Conservation (phyloP, 2,888 invertebrate species). For the Aporophyla lueneburgensis region DNA sequence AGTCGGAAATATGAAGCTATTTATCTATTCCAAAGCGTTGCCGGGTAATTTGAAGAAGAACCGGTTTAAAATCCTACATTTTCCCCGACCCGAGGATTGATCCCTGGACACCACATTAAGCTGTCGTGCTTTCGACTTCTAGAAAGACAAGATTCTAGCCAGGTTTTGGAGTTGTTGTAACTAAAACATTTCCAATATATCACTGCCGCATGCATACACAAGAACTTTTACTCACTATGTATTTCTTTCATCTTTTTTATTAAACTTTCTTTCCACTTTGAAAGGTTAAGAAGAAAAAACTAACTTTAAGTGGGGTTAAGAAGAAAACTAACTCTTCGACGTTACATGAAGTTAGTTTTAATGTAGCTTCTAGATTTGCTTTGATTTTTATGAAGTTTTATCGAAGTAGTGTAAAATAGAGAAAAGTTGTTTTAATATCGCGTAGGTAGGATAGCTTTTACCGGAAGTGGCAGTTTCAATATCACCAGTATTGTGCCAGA, state of each 20-base stretch:
- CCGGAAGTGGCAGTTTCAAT: not conserved
- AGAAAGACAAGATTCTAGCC: no score
- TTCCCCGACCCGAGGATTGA: no score
- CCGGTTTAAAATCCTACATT: no score
- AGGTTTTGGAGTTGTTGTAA: not conserved
- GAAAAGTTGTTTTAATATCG: not conserved
- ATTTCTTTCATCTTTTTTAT: constrained; percentile 12
- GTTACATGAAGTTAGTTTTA: constrained; percentile 10
- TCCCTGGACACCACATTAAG: no score
- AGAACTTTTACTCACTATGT: not conserved
- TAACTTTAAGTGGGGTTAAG: not conserved
- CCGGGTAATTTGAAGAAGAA: no score
- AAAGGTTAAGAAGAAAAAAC: no score
- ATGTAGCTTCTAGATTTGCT: not conserved
- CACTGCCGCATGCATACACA: not conserved
- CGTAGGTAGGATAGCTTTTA: not conserved
- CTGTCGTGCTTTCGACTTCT: no score
- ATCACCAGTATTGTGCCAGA: not conserved
- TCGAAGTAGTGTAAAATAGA: not conserved
- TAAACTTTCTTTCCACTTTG: constrained; percentile 12
- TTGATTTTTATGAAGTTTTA: not conserved
- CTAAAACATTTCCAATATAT: not conserved
- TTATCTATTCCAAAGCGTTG: no score
- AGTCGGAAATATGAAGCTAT: no score
- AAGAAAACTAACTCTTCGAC: constrained; percentile 27